These are phyloP conservation scores for Aleiodes sp. DNA, from an alignment of 1,140 invertebrate genomes.

Conservation along the genomic window DNA sequence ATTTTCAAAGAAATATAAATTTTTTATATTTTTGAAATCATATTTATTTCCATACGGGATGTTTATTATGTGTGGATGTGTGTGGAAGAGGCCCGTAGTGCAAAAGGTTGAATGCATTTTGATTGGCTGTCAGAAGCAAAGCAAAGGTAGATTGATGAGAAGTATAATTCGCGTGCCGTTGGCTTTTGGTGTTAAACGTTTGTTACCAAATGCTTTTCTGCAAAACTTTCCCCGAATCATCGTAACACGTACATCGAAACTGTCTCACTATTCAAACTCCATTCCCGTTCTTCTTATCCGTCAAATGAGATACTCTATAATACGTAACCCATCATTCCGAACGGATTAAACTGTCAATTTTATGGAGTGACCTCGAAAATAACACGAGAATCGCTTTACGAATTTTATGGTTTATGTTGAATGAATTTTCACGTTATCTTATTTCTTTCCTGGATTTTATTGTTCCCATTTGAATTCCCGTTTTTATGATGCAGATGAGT, in stretches of 20 bases:
- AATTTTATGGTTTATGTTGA: too few species aligned
- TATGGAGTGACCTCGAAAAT: not conserved
- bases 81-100: not conserved
- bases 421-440: too few species aligned
- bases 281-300: too few species aligned
- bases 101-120: constrained; percentile 4
- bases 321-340: not conserved
- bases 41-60: not conserved
- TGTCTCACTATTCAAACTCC: not conserved
- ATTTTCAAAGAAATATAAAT: not conserved
- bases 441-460: too few species aligned
- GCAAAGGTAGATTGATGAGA: constrained; percentile 6
- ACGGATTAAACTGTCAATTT: constrained; percentile 2
- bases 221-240: not conserved
- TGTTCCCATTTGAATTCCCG: too few species aligned
- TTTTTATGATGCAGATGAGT: too few species aligned
- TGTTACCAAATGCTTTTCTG: not conserved
- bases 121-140: not conserved
- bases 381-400: not conserved
- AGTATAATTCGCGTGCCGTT: not conserved
- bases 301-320: not conserved
- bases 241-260: constrained; percentile 1
- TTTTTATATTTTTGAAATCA: not conserved
- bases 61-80: too few species aligned
- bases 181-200: not conserved